Evolutionary conservation across 2,888 invertebrate species (phyloP), one percentile per base, ranked within the genome.

Genomic region (Drosophila monieri): DNA sequence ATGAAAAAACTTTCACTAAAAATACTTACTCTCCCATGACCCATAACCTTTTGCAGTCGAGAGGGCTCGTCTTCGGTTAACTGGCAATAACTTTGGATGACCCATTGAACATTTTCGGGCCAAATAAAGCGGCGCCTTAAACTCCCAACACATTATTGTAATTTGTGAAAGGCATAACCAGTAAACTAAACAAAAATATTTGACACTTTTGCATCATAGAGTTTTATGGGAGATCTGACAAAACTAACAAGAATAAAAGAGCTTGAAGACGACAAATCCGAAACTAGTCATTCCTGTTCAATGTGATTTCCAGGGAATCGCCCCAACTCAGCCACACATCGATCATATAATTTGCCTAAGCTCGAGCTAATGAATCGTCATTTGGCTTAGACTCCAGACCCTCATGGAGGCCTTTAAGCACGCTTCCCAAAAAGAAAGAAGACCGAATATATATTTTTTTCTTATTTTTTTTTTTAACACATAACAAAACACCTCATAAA

Each of bases 401-500:
- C 49, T 49, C 32, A 47, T 66, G 37, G 49, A 49, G 43, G 44
- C 27, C 27, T 37, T 46, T 70, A 25, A 73, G 62, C 64, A 76
- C 80, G 84, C 80, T 85, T 71, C 74, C 74, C 71, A 68, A 43
- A 15, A 41, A 21, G 39, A n/a, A 14, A 55, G 43, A 68, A 18
- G 21, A 14, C 32, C 27, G 48, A 52, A 55, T 56, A 60, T 32
- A 4, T 32, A 5, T 35, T n/a, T n/a, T 35, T 35, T n/a, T 35
- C 14, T 1, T 64, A 67, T 62, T 58, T 35, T 35, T 1, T 64
- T 69, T 62, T 58, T 80, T 76, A 76, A 73, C 80, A 85, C 86
- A 71, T 83, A 83, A 78, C 84, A 78, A 85, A 83, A 83, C 83
- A 83, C 86, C 80, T 77, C 77, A 77, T 85, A 84, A 80, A 83